Percentiles rank a stretch among this genome's conserved stretches.
Evolutionary conservation across 2,113 vertebrate species (phyloP).

Genomic region (Asarcornis scutulata): DNA sequence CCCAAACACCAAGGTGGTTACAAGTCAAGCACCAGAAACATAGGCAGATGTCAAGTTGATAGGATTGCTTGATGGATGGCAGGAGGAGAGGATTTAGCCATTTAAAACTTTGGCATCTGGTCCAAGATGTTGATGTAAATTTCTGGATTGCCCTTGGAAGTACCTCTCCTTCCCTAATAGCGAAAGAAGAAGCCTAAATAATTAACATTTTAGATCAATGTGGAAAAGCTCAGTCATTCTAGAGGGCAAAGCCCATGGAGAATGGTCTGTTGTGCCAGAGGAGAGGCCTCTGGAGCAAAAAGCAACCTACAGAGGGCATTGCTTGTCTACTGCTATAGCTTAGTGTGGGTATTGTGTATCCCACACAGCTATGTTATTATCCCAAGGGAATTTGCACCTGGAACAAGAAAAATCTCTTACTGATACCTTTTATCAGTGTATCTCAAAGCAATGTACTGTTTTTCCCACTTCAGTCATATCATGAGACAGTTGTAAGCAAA

Average conservation of each 20-base stretch:
- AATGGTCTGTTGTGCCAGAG: not conserved
- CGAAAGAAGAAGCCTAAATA: not conserved
- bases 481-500: not conserved
- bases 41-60: not conserved
- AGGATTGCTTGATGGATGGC: not conserved
- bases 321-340: not conserved
- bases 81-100: not conserved
- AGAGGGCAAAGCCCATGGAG: not conserved
- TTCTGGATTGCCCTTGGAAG: not conserved
- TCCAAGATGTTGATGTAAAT: not conserved
- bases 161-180: not conserved
- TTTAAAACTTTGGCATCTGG: not conserved
- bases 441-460: not conserved
- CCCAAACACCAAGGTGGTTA: fast-evolving
- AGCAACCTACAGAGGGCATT: not conserved
- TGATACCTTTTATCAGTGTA: not conserved
- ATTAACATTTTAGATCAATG: not conserved
- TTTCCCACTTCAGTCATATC: not conserved
- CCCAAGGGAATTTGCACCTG: not conserved
- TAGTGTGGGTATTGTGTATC: not conserved
- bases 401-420: not conserved
- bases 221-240: not conserved
- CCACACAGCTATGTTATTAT: not conserved
- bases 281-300: not conserved
- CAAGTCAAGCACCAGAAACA: not conserved